Conservation (phyloP, 2,888 invertebrate species). For the Herminia tarsipennalis region DNA sequence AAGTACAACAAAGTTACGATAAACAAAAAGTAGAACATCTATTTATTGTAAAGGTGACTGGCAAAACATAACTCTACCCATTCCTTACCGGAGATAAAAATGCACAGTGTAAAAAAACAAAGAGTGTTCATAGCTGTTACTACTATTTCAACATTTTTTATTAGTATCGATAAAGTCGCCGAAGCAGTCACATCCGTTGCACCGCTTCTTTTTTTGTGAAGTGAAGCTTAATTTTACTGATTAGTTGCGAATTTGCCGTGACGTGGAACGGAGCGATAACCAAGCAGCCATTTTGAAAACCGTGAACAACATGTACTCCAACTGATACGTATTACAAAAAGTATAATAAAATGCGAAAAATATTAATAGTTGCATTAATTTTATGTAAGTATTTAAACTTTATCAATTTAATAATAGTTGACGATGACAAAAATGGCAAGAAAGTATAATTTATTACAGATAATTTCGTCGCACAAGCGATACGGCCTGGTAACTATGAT, state of each 20-base stretch:
- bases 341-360: constrained; percentile 61
- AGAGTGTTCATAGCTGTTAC: constrained; percentile 19
- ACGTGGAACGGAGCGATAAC: constrained; percentile 53
- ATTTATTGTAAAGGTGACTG: too few species aligned
- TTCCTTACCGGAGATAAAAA: too few species aligned
- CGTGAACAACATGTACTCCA: constrained; percentile 26
- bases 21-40: background rate
- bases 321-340: constrained; percentile 38
- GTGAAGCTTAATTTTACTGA: constrained; percentile 50
- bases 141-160: constrained; percentile 44
- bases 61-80: too few species aligned
- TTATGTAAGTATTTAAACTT: constrained; percentile 66
- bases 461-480: constrained; percentile 63
- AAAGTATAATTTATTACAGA: constrained; percentile 55
- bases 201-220: constrained; percentile 52
- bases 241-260: constrained; percentile 48
- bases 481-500: constrained; percentile 62
- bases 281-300: constrained; percentile 44
- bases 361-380: constrained; percentile 70
- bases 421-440: constrained; percentile 17
- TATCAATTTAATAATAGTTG: background rate
- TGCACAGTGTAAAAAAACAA: constrained; percentile 16
- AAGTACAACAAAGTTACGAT: background rate
- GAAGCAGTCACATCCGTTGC: constrained; percentile 58
- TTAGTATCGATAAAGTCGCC: constrained; percentile 48